These are phyloP conservation scores for Deilephila elpenor DNA, from an alignment of 2,888 invertebrate species.

Conservation along the genomic window DNA sequence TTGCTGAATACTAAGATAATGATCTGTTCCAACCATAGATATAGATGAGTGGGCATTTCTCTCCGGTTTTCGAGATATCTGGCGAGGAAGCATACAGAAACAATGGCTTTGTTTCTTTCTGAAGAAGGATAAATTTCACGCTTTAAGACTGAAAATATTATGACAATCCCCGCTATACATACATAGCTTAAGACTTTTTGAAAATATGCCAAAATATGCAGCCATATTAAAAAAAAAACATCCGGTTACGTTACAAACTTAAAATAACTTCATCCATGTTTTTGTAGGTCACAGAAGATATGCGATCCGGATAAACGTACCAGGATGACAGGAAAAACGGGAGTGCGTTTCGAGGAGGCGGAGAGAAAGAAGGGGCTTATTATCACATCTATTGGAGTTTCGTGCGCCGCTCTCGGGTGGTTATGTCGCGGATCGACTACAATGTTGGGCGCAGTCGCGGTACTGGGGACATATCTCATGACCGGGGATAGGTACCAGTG, in stretches of 20 bases:
- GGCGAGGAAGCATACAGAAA: no score
- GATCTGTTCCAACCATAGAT: no score
- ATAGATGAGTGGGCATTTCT: no score
- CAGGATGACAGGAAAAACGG: slow-evolving; percentile 76
- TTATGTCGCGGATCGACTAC: slow-evolving; percentile 55
- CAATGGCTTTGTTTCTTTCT: no score
- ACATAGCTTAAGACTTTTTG: no score
- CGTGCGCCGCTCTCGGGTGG: slow-evolving; percentile 59
- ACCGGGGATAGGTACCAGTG: slow-evolving; percentile 79
- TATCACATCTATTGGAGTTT: slow-evolving; percentile 55
- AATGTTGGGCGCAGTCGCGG: slow-evolving; percentile 54
- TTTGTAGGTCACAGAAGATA: slow-evolving; percentile 46
- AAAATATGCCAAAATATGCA: no score
- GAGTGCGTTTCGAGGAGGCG: slow-evolving; percentile 76
- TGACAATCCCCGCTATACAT: no score
- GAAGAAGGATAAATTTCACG: no score
- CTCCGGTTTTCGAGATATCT: no score
- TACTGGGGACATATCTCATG: slow-evolving; percentile 66
- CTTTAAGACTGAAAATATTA: no score
- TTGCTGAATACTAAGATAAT: no score
- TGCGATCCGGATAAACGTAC: slow-evolving; percentile 52
- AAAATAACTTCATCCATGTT: not conserved
- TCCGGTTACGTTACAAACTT: not conserved
- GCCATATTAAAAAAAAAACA: no score
- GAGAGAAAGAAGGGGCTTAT: slow-evolving; percentile 63